Evolutionary conservation across 2,888 invertebrate species (phyloP), one percentile per base, ranked within the genome.

Genomic region (Platypus cylindrus): DNA sequence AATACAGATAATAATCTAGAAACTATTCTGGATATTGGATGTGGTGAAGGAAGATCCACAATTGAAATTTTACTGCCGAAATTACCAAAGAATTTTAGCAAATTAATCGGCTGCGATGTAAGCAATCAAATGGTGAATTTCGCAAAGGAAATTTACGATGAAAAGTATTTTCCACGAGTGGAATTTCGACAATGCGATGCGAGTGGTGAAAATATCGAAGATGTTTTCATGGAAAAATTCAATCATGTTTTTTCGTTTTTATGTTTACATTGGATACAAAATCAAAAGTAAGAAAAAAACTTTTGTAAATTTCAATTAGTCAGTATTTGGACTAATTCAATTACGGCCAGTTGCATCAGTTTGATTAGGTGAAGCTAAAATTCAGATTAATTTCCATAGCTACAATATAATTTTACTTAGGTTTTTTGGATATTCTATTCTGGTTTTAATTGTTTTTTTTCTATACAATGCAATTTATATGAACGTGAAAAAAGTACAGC

Each of bases 191-290:
- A 65, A 16, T 52, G 75, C 37, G 76, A 84, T 49, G 74, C 84
- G 25, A 59, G 62, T 28, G 59, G 68, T 1, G 56, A 63, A 0
- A 54, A 63, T 15, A 43, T 75, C 30, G 69, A 71, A 0, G 53
- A 56, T 5, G 16, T 27, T 9, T 38, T 38, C 13, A 1, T 58
- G 11, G 65, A 60, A 32, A 52, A 59, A 17, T 84, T 78, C 49
- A 69, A 77, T 51, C 78, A 82, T 51, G 68, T 73, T 1, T 73
- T 81, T 33, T 84, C 84, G 0, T 83, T 84, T 54, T 83, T 82
- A 54, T 75, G 81, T 41, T 62, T 86, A 3, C 83, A 85, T 50
- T 85, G 85, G 85, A 72, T 84, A 18, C 70, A 71, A 46, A 70
- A 82, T 51, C 76, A 78, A 56, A 68, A 71, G 78, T 79, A 64